These are phyloP conservation scores for Momotus momota DNA, from an alignment of 2,797 vertebrate genomes.

Conservation along the genomic window DNA sequence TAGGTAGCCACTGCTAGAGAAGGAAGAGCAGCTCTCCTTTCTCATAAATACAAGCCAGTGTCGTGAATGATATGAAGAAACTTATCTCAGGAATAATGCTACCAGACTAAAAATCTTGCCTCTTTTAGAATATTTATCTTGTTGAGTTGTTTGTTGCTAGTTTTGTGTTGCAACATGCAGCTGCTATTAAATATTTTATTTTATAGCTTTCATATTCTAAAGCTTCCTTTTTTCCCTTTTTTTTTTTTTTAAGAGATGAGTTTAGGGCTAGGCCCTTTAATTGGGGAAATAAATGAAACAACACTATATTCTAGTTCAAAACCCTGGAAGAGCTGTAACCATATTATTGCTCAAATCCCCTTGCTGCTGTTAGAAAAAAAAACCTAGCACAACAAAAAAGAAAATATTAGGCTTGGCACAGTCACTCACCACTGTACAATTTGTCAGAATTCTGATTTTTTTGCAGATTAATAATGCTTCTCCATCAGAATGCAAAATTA, in stretches of 20 bases:
- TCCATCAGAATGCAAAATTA: conserved; percentile 42
- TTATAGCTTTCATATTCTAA: neutral
- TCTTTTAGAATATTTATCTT: neutral
- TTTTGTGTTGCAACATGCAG: neutral
- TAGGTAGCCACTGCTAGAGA: neutral
- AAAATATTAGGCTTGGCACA: neutral
- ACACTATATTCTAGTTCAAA: conserved; percentile 4
- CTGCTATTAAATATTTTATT: conserved; percentile 9
- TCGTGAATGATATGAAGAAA: neutral
- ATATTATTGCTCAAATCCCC: neutral
- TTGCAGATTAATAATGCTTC: conserved; percentile 5
- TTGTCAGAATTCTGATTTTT: conserved; percentile 14
- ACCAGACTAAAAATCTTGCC: neutral
- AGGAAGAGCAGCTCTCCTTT: neutral
- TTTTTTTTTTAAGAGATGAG: neutral
- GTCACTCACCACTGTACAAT: neutral
- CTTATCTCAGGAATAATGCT: neutral
- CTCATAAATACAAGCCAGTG: neutral
- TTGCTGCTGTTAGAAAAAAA: neutral
- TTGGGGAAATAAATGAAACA: neutral
- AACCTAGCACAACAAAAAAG: neutral
- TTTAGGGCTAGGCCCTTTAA: neutral
- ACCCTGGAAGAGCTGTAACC: conserved; percentile 13
- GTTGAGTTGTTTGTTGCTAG: neutral
- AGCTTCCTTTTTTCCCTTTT: neutral